Base-by-base conservation (phyloP, 2,888 invertebrate species). In the Elmis aenea region DNA sequence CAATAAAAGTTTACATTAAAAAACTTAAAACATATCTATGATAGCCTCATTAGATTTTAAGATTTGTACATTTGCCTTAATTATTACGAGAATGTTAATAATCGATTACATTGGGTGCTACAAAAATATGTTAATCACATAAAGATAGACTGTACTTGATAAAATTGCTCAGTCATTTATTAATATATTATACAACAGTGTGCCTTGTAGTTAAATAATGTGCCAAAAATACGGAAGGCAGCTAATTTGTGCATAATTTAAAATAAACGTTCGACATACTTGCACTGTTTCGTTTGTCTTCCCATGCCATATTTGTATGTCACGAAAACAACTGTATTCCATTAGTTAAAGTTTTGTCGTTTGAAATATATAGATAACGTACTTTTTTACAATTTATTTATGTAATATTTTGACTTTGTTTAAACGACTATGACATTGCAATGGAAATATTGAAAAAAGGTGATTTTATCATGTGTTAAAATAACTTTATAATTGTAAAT, bases 161-260 rank as follows among this genome's bases (percentile, higher is more conserved):
- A 36, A 26, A 32, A 15, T 42, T 42, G 42, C 42, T 42, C 42
- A 42, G 36, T 42, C 31, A 34, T 15, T 21, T 33, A 28, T 38
- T 33, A 12, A 14, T 31, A 38, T 30, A 20, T 38, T n/a, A n/a
- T n/a, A n/a, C n/a, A n/a, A 33, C 18, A 18, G 26, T 33, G 44
- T 44, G 44, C 44, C 44, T 44, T 44, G 39, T 44, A 40, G 33
- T 36, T 35, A 34, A 26, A 13, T 33, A 40, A 40, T 40, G 44
- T 44, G 44, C 44, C 44, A 44, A 44, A 44, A 44, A 37, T n/a
- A n/a, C 13, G 35, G 38, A 36, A 36, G 44, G 44, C 39, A 37
- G 44, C 39, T 44, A 40, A 38, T 36, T 37, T 40, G 33, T 39
- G 39, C 34, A 31, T 34, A 34, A 33, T 42, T 37, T 33, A 35